Evolutionary conservation across 2,113 vertebrate species (phyloP), one percentile per base, ranked within the genome.

Genomic region (Oncorhynchus masou): DNA sequence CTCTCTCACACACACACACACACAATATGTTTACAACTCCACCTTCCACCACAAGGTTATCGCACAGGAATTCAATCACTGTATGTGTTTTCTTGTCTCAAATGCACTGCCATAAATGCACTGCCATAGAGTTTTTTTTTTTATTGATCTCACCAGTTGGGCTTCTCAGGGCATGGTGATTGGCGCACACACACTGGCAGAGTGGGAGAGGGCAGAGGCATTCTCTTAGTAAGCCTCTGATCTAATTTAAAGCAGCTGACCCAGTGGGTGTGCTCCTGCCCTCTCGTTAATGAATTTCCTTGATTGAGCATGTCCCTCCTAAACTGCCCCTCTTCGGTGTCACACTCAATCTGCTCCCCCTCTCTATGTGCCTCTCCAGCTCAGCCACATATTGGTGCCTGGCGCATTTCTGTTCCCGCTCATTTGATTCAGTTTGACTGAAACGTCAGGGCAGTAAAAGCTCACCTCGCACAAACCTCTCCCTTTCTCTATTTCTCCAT

Each of bases 281-380:
- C 39, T 74, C 71, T 71, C 78, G 79, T 78, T 89, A 89, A 89
- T 90, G 88, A 83, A 86, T 91, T 86, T 88, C 84, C 88, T 79
- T 86, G 83, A 83, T 89, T 71, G 39, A 45, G 9, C 9, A 76
- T 89, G 86, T 90, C 84, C 87, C 83, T 74, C 16, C 85, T 84
- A 85, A 90, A 87, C 81, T 45, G 9, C 82, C 9, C 81, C 84
- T 82, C 73, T 70, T 71, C 75, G 48, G 85, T 86, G 86, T 86
- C 85, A n/a, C 83, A 77, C 79, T 88, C 85, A 88, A 84, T 91
- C 88, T 88, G 81, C 83, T 84, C 81, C 80, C 75, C 76, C 74
- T 76, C 74, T 76, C 76, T 80, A 68, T 54, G 81, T 84, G 80
- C 85, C 79, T 87, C 69, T 84, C 70, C 29, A 60, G 68, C 27